Conservation (phyloP, 2,888 invertebrate genomes). For the Slavum lentiscoides region DNA sequence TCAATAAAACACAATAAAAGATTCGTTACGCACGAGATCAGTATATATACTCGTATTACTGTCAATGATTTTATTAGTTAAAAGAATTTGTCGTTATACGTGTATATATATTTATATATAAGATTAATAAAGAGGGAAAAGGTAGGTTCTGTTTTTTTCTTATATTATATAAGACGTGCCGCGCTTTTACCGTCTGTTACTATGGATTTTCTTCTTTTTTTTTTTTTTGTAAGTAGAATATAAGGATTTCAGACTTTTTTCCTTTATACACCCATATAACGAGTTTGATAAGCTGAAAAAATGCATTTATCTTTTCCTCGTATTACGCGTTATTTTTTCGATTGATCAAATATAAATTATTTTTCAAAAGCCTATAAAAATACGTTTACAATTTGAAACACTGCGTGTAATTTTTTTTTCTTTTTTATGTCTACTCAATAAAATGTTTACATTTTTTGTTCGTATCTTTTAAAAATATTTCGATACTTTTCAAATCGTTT, state of each 20-base stretch:
- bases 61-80: too few relatives aligned
- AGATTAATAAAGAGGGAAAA: too few relatives aligned
- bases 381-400: background rate
- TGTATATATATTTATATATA: too few relatives aligned
- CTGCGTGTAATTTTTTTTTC: background rate
- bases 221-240: background rate
- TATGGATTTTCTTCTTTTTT: background rate
- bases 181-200: background rate
- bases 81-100: too few relatives aligned
- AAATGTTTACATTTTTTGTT: background rate
- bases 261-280: background rate
- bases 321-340: background rate
- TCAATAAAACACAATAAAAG: too few relatives aligned
- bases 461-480: too few relatives aligned
- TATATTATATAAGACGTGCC: background rate
- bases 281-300: background rate
- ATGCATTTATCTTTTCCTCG: background rate
- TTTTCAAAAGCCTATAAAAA: background rate
- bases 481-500: too few relatives aligned
- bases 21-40: too few relatives aligned
- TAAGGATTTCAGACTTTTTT: background rate
- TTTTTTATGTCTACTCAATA: background rate
- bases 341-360: background rate
- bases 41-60: too few relatives aligned
- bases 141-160: too few relatives aligned